Conservation (phyloP, 2,113 vertebrate species). For the Podocnemis expansa region DNA sequence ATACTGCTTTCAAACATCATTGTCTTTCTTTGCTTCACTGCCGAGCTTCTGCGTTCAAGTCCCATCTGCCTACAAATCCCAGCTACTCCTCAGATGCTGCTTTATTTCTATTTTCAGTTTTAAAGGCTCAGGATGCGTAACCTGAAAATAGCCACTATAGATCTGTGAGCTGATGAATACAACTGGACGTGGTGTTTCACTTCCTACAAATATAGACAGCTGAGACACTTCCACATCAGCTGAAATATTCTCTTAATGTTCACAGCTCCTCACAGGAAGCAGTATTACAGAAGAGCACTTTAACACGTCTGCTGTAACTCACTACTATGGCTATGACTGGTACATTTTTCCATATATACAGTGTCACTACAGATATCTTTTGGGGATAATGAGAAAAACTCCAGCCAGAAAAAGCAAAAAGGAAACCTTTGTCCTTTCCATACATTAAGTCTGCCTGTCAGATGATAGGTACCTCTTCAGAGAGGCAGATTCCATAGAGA, state of each 20-base stretch:
- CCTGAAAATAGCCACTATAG: background rate
- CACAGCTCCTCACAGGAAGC: background rate
- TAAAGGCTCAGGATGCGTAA: background rate
- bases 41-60: background rate
- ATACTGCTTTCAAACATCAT: background rate
- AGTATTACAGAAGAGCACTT: background rate
- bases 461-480: background rate
- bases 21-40: background rate
- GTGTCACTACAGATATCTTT: background rate
- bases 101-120: background rate
- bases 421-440: background rate
- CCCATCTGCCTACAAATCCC: too few species aligned
- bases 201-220: background rate
- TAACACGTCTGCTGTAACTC: background rate
- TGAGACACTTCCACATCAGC: background rate
- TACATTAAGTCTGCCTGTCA: background rate
- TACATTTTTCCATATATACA: background rate
- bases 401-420: background rate
- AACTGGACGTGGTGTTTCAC: background rate
- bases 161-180: background rate
- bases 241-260: background rate
- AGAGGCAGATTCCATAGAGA: background rate
- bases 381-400: background rate
- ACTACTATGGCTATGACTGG: background rate
- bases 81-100: background rate